phyloP scores from a whole-genome alignment of 1,140 invertebrate species.

The Cardiocondyla obscurior region DNA sequence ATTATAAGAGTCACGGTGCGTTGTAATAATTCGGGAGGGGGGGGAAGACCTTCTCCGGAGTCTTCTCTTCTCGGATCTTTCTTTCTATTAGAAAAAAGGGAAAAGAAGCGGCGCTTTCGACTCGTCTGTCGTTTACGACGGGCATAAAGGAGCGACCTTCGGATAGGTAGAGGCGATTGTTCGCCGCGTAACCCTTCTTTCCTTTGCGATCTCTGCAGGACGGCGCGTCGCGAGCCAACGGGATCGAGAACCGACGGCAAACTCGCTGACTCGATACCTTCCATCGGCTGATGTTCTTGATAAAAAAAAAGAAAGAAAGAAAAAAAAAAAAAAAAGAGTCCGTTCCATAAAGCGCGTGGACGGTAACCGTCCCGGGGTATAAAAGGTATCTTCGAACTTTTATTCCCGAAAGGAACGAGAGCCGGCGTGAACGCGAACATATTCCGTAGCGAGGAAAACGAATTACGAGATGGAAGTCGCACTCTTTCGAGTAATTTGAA shows the following conservation, averaged over 20 bases:
- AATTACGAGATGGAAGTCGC: conserved; percentile 38
- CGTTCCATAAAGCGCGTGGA: conserved; percentile 24
- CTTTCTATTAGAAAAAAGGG: conserved; percentile 47
- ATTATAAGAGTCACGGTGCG: conserved; percentile 44
- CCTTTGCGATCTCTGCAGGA: conserved; percentile 26
- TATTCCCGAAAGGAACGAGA: conserved; percentile 48
- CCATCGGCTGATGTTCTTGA: conserved; percentile 34
- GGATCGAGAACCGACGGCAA: conserved; percentile 5
- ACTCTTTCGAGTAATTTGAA: conserved; percentile 48
- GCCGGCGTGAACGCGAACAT: conserved; percentile 29
- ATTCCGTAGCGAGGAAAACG: conserved; percentile 25
- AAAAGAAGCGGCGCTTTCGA: conserved; percentile 35
- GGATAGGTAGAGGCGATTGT: conserved; percentile 52
- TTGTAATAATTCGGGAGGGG: conserved; percentile 34
- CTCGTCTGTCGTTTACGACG: conserved; percentile 70
- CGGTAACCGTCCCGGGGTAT: background rate
- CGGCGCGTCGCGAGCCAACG: conserved; percentile 2
- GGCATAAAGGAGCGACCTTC: conserved; percentile 69
- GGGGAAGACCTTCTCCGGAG: conserved; percentile 6
- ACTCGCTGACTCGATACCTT: conserved; percentile 60
- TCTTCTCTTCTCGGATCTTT: background rate
- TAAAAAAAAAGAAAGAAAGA: conserved; percentile 59
- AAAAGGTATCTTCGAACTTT: conserved; percentile 63
- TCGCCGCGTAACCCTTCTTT: conserved; percentile 36
- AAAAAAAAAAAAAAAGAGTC: conserved; percentile 55